Percentiles rank a stretch among this genome's conserved stretches.
These are phyloP conservation scores for Hypselothyrea guttata DNA, from an alignment of 2,888 invertebrate species.

Conservation along the genomic window DNA sequence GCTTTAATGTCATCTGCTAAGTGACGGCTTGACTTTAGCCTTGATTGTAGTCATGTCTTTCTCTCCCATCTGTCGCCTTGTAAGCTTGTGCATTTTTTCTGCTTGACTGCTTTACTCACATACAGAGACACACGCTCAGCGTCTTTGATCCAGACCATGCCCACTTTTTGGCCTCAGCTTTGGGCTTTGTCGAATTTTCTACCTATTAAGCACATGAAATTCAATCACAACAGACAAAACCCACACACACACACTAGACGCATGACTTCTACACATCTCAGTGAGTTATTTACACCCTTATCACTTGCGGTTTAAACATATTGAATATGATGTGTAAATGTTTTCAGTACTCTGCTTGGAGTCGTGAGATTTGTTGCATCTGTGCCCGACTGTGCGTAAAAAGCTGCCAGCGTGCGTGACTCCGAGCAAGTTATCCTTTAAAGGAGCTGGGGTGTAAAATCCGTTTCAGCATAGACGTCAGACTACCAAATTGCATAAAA, in stretches of 20 bases:
- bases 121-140: background rate
- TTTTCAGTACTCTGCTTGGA: conserved; percentile 7
- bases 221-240: conserved; percentile 62
- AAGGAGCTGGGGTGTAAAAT: conserved; percentile 1
- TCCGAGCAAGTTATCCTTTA: background rate
- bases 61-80: conserved; percentile 15
- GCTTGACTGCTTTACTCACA: conserved; percentile 60
- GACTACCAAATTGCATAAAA: too few relatives aligned
- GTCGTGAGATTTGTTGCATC: conserved; percentile 58
- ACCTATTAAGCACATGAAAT: conserved; percentile 77
- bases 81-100: conserved; percentile 64
- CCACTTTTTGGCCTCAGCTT: conserved; percentile 34
- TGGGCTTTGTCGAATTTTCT: conserved; percentile 72
- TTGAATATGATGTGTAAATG: conserved; percentile 65
- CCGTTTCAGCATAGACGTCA: background rate
- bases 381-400: conserved; percentile 18
- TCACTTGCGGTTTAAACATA: conserved; percentile 61
- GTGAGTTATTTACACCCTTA: conserved; percentile 59
- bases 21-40: conserved; percentile 22
- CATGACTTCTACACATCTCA: background rate
- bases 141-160: conserved; percentile 50
- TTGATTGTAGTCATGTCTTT: conserved; percentile 23
- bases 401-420: conserved; percentile 17
- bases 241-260: conserved; percentile 17
- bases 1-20: conserved; percentile 38